Conservation (phyloP, 2,113 vertebrate genomes). For the Rhadina sibilatrix region DNA sequence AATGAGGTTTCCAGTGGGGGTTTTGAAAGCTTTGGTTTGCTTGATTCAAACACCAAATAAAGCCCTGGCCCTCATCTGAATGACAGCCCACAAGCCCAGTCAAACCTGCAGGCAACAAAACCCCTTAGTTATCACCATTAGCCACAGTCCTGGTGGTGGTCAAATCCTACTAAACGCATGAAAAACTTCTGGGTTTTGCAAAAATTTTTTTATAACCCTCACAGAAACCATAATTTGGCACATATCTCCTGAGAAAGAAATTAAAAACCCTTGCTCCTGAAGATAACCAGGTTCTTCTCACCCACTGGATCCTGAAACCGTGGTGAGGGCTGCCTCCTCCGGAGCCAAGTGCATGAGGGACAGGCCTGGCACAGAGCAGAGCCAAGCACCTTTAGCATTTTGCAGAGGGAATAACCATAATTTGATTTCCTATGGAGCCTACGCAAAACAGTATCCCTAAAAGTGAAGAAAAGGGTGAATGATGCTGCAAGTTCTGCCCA, state of each 20-base stretch:
- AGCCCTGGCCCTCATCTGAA: background rate
- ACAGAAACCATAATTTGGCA: background rate
- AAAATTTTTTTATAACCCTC: background rate
- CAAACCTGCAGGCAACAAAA: background rate
- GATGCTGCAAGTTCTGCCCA: background rate
- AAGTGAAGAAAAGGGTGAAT: background rate
- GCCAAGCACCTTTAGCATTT: background rate
- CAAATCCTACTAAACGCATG: background rate
- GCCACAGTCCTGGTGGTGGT: background rate
- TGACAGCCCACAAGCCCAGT: background rate
- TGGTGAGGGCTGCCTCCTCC: background rate
- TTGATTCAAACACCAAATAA: background rate
- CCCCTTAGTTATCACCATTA: background rate
- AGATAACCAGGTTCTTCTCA: background rate
- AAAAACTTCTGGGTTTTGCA: background rate
- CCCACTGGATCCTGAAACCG: background rate
- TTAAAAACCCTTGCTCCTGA: background rate
- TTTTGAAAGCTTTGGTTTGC: background rate
- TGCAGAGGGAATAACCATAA: background rate
- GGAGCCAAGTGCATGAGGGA: background rate
- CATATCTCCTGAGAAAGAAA: background rate
- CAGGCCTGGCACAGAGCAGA: background rate
- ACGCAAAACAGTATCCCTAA: fast-evolving
- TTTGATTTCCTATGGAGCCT: background rate
- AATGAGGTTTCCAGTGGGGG: background rate